A percentile compares a stretch with the other conserved stretches of the same genome.
These are phyloP conservation scores for Drosophila trichaetosa DNA, from an alignment of 2,888 invertebrate species.

Conservation along the genomic window DNA sequence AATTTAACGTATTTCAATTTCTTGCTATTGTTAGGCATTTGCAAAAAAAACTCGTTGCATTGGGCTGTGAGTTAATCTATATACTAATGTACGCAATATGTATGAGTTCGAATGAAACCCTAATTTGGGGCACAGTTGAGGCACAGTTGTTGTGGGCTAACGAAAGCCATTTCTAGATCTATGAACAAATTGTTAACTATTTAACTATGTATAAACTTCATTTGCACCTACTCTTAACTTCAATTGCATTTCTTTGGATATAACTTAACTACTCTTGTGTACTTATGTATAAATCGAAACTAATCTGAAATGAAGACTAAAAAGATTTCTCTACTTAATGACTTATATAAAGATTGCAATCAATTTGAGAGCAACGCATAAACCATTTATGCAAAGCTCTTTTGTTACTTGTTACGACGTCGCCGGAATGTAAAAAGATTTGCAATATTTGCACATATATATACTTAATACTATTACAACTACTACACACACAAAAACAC, in stretches of 20 bases:
- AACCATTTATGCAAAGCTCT: slow-evolving; percentile 40
- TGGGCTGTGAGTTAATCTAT: slow-evolving; percentile 71
- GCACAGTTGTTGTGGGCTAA: slow-evolving; percentile 43
- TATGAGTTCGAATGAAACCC: slow-evolving; percentile 8
- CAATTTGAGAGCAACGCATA: slow-evolving; percentile 61
- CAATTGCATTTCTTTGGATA: slow-evolving; percentile 42
- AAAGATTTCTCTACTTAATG: slow-evolving; percentile 73
- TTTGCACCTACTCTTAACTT: slow-evolving; percentile 43
- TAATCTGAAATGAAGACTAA: slow-evolving; percentile 65
- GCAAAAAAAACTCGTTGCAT: slow-evolving; percentile 58
- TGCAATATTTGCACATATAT: slow-evolving; percentile 74
- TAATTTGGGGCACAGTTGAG: slow-evolving; percentile 4
- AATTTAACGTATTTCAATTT: slow-evolving; percentile 25
- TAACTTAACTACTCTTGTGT: slow-evolving; percentile 38
- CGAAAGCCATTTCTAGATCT: slow-evolving; percentile 35
- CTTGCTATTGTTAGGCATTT: slow-evolving; percentile 37
- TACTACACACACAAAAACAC: slow-evolving; percentile 30
- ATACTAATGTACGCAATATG: slow-evolving; percentile 31
- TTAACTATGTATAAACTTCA: slow-evolving; percentile 31
- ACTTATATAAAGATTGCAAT: slow-evolving; percentile 74
- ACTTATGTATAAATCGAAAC: slow-evolving; percentile 50
- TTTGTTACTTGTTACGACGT: slow-evolving; percentile 58
- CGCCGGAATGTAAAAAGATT: slow-evolving; percentile 56
- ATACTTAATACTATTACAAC: slow-evolving; percentile 43
- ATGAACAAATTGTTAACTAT: slow-evolving; percentile 49